phyloP scores from a whole-genome alignment of 2,888 invertebrate genomes.

The Synanthedon formicaeformis region DNA sequence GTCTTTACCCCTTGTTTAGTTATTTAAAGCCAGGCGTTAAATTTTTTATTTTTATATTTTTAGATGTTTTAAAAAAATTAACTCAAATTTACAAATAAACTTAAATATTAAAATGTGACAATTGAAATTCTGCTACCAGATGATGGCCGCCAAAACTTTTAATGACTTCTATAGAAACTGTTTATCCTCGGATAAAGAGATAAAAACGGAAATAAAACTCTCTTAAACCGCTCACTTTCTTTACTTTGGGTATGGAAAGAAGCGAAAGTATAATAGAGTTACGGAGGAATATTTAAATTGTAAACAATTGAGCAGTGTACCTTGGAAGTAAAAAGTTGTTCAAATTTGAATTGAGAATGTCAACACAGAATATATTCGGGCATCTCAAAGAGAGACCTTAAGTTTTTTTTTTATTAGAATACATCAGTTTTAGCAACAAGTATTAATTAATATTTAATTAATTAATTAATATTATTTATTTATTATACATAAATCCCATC shows the following conservation, averaged over 20 bases:
- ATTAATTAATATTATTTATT: background rate
- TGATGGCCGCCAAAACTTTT: conserved; percentile 31
- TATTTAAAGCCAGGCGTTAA: no score
- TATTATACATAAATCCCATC: no score
- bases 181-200: conserved; percentile 24
- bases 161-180: conserved; percentile 34
- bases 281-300: background rate
- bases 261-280: background rate
- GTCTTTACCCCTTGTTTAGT: no score
- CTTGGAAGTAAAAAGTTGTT: no score
- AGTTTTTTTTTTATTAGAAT: no score
- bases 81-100: background rate
- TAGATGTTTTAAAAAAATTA: background rate
- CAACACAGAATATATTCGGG: no score
- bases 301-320: no score
- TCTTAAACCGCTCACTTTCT: conserved; percentile 4
- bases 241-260: background rate
- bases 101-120: no score
- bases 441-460: background rate
- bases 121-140: conserved; percentile 9
- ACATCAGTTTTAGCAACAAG: no score
- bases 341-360: no score
- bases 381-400: no score
- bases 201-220: conserved; percentile 15
- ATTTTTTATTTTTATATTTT: background rate